Base-by-base conservation (phyloP, 2,797 vertebrate genomes). In the Chloroceryle inda region DNA sequence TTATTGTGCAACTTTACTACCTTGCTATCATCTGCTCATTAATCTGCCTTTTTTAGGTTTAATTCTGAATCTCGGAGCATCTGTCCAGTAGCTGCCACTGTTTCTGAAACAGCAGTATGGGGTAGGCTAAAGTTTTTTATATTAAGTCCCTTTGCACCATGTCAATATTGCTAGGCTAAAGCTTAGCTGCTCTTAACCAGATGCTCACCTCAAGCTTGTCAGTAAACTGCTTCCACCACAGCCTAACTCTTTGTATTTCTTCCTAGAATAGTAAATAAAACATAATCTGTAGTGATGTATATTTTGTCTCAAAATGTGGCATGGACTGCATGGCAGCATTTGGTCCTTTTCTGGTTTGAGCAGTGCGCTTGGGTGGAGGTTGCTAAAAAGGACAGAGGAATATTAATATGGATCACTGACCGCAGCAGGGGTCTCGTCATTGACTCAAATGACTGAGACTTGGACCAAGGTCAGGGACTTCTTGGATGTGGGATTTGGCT, bases 31-130 rank as follows among this genome's bases (percentile, higher is more conserved):
- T 94, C 88, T 94, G 83, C 73, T 92, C 95, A 56, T 94, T 96
- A 92, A 94, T 95, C 92, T 95, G 94, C 88, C 85, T 95, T 84
- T 94, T 92, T 90, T 81, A 92, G 87, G 89, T 83, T 64, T 92
- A 23, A 29, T 93, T 85, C 52, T 45, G 88, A 78, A 66, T 62
- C 79, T 84, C 79, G 67, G 59, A 94, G 83, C 93, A 95, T 90
- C 94, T 96, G 93, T 96, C 92, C 92, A 61, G 86, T 78, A 88
- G 58, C 73, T 81, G 37, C 76, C 44, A 18, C 85, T 90, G 73
- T 4, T 90, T 94, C 71, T 45, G 44, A 63, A 93, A 42, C 6
- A 86, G 52, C 42, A 33, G 50, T 38, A 11, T 47, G 78, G 13
- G 23, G 11, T 50, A 64, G 19, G 50, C 13, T 62, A 50, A 77